Evolutionary conservation across 2,797 vertebrate genomes (phyloP).

Genomic region (Thripadectes ignobilis): DNA sequence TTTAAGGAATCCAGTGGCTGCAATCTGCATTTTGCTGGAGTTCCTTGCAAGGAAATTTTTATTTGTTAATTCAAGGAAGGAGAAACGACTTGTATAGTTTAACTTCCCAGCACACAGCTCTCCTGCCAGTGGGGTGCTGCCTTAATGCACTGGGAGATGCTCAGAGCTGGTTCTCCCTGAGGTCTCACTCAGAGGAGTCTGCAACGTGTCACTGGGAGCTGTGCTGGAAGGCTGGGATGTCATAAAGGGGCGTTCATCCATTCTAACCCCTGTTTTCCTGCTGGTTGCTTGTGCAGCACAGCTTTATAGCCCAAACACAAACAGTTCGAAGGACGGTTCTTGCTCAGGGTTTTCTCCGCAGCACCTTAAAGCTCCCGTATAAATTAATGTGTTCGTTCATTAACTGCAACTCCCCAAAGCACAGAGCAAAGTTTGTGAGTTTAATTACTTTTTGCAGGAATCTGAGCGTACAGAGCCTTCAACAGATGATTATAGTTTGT

Average conservation of each 20-base stretch:
- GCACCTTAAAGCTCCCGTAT: not conserved
- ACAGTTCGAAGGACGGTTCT: not conserved
- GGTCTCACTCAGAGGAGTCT: not conserved
- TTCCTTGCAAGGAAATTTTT: not conserved
- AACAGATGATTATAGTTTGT: not conserved
- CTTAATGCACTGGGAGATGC: not conserved
- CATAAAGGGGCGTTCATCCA: rapidly evolving
- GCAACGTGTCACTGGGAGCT: not conserved
- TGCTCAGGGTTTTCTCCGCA: not conserved
- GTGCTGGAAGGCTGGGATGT: not conserved
- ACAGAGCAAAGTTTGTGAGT: constrained; percentile 7
- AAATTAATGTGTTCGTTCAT: not conserved
- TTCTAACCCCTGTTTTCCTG: not conserved
- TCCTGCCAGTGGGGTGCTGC: not conserved
- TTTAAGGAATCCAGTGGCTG: not conserved
- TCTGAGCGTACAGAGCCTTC: not conserved
- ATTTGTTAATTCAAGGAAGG: not conserved
- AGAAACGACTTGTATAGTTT: not conserved
- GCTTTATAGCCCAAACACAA: not conserved
- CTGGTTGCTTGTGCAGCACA: not conserved
- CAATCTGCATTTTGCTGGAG: not conserved
- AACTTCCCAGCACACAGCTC: not conserved
- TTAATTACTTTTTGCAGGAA: constrained; percentile 63
- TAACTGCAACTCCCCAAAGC: constrained; percentile 46
- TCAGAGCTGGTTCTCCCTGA: not conserved